phyloP scores from a whole-genome alignment of 2,113 vertebrate species.

The Gadus chalcogrammus region DNA sequence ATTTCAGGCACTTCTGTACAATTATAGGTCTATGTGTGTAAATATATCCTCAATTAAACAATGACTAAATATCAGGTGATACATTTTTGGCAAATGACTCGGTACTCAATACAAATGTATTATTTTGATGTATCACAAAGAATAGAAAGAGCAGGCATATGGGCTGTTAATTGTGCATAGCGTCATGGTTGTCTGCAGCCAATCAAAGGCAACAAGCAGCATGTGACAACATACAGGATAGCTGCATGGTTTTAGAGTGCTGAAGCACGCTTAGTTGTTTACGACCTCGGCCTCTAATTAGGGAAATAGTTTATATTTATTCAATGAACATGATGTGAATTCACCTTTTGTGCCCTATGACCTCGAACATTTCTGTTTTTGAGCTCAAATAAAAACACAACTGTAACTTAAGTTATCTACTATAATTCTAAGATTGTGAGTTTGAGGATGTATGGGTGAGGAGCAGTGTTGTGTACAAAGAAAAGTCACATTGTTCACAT shows the following conservation, averaged over 20 bases:
- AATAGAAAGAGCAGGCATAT: slow-evolving; percentile 24
- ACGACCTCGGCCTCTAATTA: slow-evolving; percentile 43
- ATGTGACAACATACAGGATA: slow-evolving; percentile 41
- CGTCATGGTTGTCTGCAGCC: slow-evolving; percentile 36
- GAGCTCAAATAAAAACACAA: slow-evolving; percentile 59
- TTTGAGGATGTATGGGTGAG: no score
- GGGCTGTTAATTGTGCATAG: slow-evolving; percentile 54
- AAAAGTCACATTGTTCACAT: no score
- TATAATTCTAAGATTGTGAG: no score
- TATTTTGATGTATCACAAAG: not conserved
- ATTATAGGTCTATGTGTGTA: not conserved
- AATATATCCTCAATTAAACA: not conserved
- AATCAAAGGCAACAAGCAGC: slow-evolving; percentile 29
- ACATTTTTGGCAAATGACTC: slow-evolving; percentile 15
- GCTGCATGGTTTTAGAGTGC: slow-evolving; percentile 57
- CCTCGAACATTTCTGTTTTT: slow-evolving; percentile 43
- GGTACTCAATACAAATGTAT: slow-evolving; percentile 1
- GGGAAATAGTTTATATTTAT: slow-evolving; percentile 28
- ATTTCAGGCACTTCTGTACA: not conserved
- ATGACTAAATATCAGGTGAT: slow-evolving; percentile 10
- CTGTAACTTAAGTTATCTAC: not conserved
- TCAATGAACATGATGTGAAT: slow-evolving; percentile 53
- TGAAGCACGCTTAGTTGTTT: slow-evolving; percentile 17
- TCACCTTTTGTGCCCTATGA: slow-evolving; percentile 65
- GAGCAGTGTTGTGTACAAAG: no score